A percentile compares a stretch with the other conserved stretches of the same genome.
Conservation (phyloP, 2,888 invertebrate species). For the Hemithea aestivaria region DNA sequence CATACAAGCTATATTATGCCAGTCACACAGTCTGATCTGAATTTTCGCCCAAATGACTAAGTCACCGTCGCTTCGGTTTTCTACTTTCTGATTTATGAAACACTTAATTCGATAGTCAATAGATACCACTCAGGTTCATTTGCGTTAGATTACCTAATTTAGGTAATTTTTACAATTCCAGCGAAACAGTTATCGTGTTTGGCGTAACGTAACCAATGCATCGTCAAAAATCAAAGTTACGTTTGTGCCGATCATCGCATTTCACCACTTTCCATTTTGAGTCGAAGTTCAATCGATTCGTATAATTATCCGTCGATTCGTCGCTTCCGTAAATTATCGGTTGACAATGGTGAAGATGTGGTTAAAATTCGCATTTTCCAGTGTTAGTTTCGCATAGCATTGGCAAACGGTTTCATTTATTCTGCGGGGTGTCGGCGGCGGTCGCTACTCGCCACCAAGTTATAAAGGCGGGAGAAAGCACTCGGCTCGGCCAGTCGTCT, state of each 20-base stretch:
- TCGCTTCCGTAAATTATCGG: conserved; percentile 34
- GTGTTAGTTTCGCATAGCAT: conserved; percentile 58
- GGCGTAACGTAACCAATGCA: conserved; percentile 10
- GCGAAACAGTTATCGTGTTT: conserved; percentile 1
- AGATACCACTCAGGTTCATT: too few species aligned
- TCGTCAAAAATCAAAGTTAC: conserved; percentile 3
- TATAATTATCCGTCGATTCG: conserved; percentile 26
- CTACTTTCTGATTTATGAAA: conserved; percentile 7
- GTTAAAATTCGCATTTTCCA: conserved; percentile 46
- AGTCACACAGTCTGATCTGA: conserved; percentile 7
- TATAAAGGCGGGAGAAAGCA: conserved; percentile 76
- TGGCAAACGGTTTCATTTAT: conserved; percentile 67
- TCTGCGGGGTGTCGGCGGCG: conserved; percentile 33
- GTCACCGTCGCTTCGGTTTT: background rate
- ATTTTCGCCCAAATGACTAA: conserved; percentile 3
- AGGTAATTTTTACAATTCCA: background rate
- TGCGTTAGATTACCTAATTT: background rate
- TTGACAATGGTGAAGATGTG: conserved; percentile 27
- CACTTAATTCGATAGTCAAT: background rate
- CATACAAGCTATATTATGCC: too few species aligned
- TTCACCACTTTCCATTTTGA: conserved; percentile 26
- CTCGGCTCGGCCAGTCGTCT: conserved; percentile 53
- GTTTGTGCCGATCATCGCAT: conserved; percentile 15
- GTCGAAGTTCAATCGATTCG: conserved; percentile 19
- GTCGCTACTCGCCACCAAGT: conserved; percentile 42